Percentiles rank a stretch among this genome's conserved stretches.
Evolutionary conservation across 1,140 invertebrate species (phyloP).

Genomic region (Halotydeus destructor): DNA sequence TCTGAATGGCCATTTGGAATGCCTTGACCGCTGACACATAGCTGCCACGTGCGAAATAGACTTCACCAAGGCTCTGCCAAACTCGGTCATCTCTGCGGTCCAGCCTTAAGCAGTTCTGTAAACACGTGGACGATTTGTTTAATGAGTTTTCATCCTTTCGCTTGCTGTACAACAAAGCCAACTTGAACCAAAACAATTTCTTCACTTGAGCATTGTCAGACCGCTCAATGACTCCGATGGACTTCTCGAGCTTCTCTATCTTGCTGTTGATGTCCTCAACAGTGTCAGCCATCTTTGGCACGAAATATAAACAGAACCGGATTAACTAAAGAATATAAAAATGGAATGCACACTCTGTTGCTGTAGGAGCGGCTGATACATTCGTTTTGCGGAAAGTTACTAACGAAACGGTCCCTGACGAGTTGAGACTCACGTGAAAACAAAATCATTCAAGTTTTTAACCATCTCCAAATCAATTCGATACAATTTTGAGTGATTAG

Average conservation of each 20-base stretch:
- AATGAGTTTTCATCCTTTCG: too few species aligned
- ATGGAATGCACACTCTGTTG: too few species aligned
- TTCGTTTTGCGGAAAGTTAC: not conserved
- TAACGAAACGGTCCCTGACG: not conserved
- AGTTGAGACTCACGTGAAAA: not conserved
- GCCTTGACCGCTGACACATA: not conserved
- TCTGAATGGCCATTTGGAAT: not conserved
- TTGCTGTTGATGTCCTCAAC: not conserved
- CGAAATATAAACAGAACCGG: not conserved
- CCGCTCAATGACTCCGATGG: not conserved
- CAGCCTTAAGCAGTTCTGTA: not conserved
- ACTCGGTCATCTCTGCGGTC: not conserved
- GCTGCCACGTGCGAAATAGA: not conserved
- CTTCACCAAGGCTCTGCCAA: not conserved
- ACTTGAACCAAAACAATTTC: conserved; percentile 1
- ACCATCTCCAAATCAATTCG: not conserved
- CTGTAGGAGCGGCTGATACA: too few species aligned
- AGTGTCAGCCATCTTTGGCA: not conserved
- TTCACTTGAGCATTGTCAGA: not conserved
- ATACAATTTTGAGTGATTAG: not conserved
- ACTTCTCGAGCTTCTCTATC: not conserved
- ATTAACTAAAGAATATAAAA: not conserved
- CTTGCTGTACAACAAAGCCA: too few species aligned
- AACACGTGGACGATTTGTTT: not conserved
- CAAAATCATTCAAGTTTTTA: not conserved